Evolutionary conservation across 2,797 vertebrate species (phyloP), one percentile per base, ranked within the genome.

Genomic region (Gallinago nigripennis): DNA sequence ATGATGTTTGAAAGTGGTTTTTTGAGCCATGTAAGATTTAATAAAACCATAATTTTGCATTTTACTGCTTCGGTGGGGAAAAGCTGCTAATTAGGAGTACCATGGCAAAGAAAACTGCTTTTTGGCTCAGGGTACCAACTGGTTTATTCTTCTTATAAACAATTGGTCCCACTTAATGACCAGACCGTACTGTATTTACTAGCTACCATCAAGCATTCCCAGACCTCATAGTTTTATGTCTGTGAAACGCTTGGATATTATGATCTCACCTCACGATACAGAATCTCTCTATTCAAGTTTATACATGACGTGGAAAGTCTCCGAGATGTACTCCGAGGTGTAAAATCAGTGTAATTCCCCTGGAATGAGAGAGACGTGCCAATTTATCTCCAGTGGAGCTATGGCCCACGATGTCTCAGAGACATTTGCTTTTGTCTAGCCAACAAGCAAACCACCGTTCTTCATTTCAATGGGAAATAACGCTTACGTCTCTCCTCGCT

Each of bases 271-370:
- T 91, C 80, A 56, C 12, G 91, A 84, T 94, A 94, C 66, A 91
- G 80, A 91, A 91, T 90, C 92, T 92, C 75, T 89, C 91, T 53
- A 90, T 69, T 96, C 95, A 96, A 96, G 95, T 97, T 96, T 48
- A 66, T 88, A 96, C 95, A 95, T 86, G 95, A 97, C 13, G 43
- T 96, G 92, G 85, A 84, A 94, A 86, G 79, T 25, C 91, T 92
- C 82, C 0, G 94, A 82, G 91, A 94, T 88, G 45, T 64, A 95
- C 77, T 83, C 87, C 3, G 50, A 78, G 91, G 91, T 95, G 94
- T 72, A 90, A 94, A 94, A 92, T 77, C 27, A 88, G 56, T 53
- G 82, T 94, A 94, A 96, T 95, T 95, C 91, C 66, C 65, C 66
- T 80, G 95, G 94, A 94, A 96, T 90, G 91, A 94, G 8, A 89